Percentiles rank a stretch among this genome's conserved stretches.
phyloP scores from a whole-genome alignment of 2,113 vertebrate species.

The Murina feae region DNA sequence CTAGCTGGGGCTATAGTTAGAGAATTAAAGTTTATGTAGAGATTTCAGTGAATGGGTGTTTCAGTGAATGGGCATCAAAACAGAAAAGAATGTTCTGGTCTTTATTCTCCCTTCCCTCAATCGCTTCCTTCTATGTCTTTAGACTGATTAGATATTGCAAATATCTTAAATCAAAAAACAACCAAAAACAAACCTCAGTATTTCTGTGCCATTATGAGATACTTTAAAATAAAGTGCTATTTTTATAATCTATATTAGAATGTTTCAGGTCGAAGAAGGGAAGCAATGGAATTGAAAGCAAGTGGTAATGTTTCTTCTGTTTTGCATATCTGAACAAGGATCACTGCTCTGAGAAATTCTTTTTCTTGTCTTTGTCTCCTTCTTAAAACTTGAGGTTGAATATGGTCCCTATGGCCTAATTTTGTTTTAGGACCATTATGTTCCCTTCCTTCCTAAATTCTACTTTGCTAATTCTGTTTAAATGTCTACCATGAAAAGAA shows the following conservation, averaged over 20 bases:
- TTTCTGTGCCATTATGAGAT: background rate
- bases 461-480: conserved; percentile 6
- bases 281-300: conserved; percentile 18
- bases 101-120: background rate
- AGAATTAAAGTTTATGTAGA: conserved; percentile 32
- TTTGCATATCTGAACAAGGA: background rate
- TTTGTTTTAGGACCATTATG: background rate
- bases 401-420: background rate
- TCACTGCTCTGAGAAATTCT: conserved; percentile 4
- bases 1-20: background rate
- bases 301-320: conserved; percentile 6
- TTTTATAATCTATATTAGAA: background rate
- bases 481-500: background rate
- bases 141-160: background rate
- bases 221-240: background rate
- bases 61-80: background rate
- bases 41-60: background rate
- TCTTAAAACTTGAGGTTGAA: background rate
- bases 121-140: background rate
- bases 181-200: background rate
- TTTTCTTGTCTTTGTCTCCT: background rate
- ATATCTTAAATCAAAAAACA: background rate
- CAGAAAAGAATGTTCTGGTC: background rate
- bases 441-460: background rate
- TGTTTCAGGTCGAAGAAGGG: background rate